phyloP scores from a whole-genome alignment of 1,140 invertebrate genomes.

The Diorhabda sublineata region DNA sequence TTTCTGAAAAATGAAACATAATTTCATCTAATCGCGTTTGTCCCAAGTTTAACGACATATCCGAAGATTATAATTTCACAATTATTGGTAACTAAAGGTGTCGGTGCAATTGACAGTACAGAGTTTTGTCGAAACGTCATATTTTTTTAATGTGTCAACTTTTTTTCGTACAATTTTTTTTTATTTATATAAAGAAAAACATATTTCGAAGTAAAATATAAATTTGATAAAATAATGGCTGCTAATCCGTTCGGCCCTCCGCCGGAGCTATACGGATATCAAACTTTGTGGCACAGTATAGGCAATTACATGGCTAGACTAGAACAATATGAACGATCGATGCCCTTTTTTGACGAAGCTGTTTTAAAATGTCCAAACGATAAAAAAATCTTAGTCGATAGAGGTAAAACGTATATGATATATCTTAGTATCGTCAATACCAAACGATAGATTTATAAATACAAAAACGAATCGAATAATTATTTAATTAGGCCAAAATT shows the following conservation, averaged over 20 bases:
- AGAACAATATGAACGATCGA: slow-evolving; percentile 48
- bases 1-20: too few species aligned
- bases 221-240: neutral
- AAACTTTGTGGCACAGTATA: slow-evolving; percentile 51
- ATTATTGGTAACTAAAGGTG: too few species aligned
- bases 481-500: too few species aligned
- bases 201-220: neutral
- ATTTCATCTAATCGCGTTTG: too few species aligned
- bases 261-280: slow-evolving; percentile 50
- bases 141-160: too few species aligned
- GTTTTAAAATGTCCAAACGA: slow-evolving; percentile 49
- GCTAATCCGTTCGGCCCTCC: slow-evolving; percentile 38
- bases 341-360: slow-evolving; percentile 50
- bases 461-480: too few species aligned
- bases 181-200: slow-evolving; percentile 2
- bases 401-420: slow-evolving; percentile 19
- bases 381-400: slow-evolving; percentile 49
- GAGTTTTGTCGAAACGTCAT: too few species aligned
- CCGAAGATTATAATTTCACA: too few species aligned
- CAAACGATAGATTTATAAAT: too few species aligned
- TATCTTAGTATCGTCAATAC: too few species aligned
- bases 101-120: too few species aligned
- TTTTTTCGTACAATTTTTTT: slow-evolving; percentile 5
- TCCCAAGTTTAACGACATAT: too few species aligned
- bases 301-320: slow-evolving; percentile 48